These are phyloP conservation scores for Mamestra configurata DNA, from an alignment of 1,140 invertebrate genomes.

Conservation along the genomic window DNA sequence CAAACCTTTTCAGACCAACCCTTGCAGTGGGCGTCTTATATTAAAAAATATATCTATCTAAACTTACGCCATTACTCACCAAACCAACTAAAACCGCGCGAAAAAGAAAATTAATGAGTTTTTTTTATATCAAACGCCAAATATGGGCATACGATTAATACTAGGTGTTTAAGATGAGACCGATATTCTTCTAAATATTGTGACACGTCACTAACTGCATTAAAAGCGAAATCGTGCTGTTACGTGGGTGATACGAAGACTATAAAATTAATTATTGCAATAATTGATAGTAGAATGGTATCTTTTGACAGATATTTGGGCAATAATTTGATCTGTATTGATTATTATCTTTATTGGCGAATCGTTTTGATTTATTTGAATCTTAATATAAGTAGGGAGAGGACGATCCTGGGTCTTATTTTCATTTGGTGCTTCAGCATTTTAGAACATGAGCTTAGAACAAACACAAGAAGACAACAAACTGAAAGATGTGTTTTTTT, in stretches of 20 bases:
- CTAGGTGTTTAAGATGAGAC: conserved; percentile 35
- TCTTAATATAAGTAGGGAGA: too few relatives aligned
- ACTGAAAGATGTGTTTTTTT: too few relatives aligned
- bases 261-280: conserved; percentile 44
- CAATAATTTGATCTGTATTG: conserved; percentile 16
- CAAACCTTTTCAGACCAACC: too few relatives aligned
- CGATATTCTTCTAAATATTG: conserved; percentile 55
- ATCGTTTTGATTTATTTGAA: not conserved
- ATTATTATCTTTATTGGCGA: conserved; percentile 6
- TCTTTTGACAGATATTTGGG: conserved; percentile 4
- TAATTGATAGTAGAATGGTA: conserved; percentile 25
- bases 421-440: too few relatives aligned
- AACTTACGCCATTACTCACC: not conserved
- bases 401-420: too few relatives aligned
- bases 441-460: too few relatives aligned
- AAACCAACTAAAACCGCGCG: not conserved
- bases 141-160: conserved; percentile 22
- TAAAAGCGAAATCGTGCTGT: conserved; percentile 59
- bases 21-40: too few relatives aligned
- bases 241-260: conserved; percentile 50
- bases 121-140: conserved; percentile 16
- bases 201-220: conserved; percentile 58
- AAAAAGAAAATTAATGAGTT: not conserved
- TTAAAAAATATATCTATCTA: not conserved
- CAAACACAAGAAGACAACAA: too few relatives aligned